A percentile compares a stretch with the other conserved stretches of the same genome.
Conservation (phyloP, 2,888 invertebrate genomes). For the Strigamia transsilvanica region DNA sequence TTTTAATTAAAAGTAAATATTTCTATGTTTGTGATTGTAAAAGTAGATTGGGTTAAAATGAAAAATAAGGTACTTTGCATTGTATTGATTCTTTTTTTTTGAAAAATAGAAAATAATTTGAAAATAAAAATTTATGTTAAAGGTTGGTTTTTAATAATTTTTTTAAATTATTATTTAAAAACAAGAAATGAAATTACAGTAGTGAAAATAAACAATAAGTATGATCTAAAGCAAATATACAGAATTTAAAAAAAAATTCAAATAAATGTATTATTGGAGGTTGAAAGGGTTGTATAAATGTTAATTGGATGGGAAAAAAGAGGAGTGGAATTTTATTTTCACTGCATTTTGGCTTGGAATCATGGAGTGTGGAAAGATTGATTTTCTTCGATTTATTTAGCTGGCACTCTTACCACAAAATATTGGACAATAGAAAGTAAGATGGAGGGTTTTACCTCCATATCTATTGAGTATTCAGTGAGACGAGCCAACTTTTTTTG, state of each 20-base stretch:
- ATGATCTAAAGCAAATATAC: background rate
- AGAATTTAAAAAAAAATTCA: too few species aligned
- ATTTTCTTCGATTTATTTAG: conserved; percentile 38
- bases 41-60: background rate
- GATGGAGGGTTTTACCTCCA: conserved; percentile 35
- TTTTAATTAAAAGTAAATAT: background rate
- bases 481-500: conserved; percentile 38
- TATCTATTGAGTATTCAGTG: conserved; percentile 38
- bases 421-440: conserved; percentile 25
- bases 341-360: conserved; percentile 28
- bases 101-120: background rate
- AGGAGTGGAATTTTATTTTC: conserved; percentile 16
- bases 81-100: background rate
- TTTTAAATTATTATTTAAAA: too few species aligned
- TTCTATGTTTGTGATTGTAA: background rate
- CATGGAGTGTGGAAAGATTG: conserved; percentile 38
- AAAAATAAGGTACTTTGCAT: background rate
- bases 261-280: background rate
- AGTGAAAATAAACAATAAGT: background rate
- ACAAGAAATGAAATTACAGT: background rate
- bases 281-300: conserved; percentile 2
- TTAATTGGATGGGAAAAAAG: conserved; percentile 15
- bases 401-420: conserved; percentile 35
- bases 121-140: background rate
- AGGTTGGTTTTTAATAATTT: background rate